Percentiles rank a stretch among this genome's conserved stretches.
phyloP scores from a whole-genome alignment of 1,140 invertebrate genomes.

The Fopius arisanus region DNA sequence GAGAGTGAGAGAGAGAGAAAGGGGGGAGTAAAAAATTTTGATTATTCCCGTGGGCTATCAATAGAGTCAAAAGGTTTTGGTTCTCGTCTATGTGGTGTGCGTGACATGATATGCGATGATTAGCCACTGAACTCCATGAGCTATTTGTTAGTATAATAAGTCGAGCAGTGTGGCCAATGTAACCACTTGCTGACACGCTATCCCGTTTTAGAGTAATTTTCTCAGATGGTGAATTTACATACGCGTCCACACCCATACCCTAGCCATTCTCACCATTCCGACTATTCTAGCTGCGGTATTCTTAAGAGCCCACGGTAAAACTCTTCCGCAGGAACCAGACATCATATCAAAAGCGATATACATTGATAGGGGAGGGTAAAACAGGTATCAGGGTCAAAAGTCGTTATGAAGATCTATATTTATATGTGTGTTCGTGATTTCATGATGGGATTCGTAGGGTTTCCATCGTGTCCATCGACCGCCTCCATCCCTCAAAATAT shows the following conservation, averaged over 20 bases:
- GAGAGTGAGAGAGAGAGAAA: no score
- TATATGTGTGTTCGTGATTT: conserved; percentile 29
- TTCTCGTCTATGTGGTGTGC: conserved; percentile 28
- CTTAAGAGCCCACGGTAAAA: not conserved
- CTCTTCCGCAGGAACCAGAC: not conserved
- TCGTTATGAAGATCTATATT: not conserved
- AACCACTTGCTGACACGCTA: conserved; percentile 63
- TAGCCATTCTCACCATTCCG: not conserved
- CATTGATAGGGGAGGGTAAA: not conserved
- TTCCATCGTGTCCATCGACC: conserved; percentile 30
- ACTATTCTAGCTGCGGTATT: not conserved
- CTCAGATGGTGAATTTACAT: conserved; percentile 62
- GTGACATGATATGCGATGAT: conserved; percentile 64
- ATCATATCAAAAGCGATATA: not conserved
- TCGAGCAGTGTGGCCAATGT: conserved; percentile 60
- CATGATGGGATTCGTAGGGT: conserved; percentile 32
- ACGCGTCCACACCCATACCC: conserved; percentile 33
- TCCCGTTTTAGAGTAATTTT: conserved; percentile 63
- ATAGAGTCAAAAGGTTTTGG: not conserved
- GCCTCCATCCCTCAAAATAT: conserved; percentile 18
- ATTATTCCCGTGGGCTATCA: not conserved
- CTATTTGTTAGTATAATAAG: conserved; percentile 67
- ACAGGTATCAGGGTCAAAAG: conserved; percentile 24
- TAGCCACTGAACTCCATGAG: conserved; percentile 59
- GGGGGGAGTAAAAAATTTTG: not conserved